Evolutionary conservation across 2,113 vertebrate genomes (phyloP).

Genomic region (Gavialis gangeticus): DNA sequence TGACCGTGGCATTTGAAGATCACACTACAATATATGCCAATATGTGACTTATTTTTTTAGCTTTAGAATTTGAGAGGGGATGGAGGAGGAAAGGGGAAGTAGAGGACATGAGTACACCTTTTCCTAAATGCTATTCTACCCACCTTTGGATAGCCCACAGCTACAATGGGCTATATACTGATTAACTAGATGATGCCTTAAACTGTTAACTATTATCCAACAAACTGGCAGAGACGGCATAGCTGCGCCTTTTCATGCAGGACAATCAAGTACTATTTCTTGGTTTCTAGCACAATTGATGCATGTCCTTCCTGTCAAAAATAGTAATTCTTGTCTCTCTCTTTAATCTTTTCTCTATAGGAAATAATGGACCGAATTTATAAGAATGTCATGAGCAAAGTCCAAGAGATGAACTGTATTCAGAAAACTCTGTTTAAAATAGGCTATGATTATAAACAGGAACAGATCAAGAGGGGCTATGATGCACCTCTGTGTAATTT

Average conservation of each 20-base stretch:
- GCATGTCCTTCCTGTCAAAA: not conserved
- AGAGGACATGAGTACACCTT: not conserved
- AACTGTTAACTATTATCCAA: not conserved
- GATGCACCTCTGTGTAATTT: constrained; percentile 95
- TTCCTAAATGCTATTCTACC: not conserved
- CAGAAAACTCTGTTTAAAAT: constrained; percentile 94
- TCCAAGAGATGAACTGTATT: constrained; percentile 93
- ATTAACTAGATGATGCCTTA: not conserved
- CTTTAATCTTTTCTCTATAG: constrained; percentile 70
- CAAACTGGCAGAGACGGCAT: not conserved
- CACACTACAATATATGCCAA: too few species aligned
- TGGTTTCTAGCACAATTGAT: not conserved
- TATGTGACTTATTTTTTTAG: not conserved
- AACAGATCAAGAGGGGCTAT: constrained; percentile 94
- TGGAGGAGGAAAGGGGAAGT: too few species aligned
- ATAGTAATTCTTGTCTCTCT: constrained; percentile 41
- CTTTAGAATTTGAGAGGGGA: not conserved
- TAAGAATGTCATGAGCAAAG: constrained; percentile 97
- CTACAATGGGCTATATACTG: not conserved
- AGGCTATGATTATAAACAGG: constrained; percentile 95
- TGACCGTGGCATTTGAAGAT: not conserved
- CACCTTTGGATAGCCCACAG: not conserved
- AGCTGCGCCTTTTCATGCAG: not conserved
- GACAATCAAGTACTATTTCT: fast-evolving
- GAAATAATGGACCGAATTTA: constrained; percentile 99